Evolutionary conservation across 2,113 vertebrate species (phyloP).

Genomic region (Zosterops pallidus): DNA sequence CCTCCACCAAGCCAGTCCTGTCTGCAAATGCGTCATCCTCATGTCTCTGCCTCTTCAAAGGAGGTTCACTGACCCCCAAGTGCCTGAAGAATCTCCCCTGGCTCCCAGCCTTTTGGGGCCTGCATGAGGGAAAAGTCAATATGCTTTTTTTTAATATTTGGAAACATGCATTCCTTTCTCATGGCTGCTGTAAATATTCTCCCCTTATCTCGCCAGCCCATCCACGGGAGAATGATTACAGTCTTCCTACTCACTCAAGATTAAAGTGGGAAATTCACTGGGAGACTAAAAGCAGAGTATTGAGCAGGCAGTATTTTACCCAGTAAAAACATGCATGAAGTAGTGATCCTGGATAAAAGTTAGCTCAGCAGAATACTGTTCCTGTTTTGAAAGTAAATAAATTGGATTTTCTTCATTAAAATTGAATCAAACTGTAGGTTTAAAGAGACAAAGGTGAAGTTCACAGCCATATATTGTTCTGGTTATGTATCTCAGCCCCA

Average conservation of each 20-base stretch:
- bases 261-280: background rate
- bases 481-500: background rate
- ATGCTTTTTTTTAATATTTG: background rate
- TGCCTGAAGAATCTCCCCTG: background rate
- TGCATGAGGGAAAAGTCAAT: background rate
- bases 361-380: background rate
- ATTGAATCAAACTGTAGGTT: background rate
- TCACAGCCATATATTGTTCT: background rate
- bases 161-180: slow-evolving; percentile 59
- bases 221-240: slow-evolving; percentile 5
- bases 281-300: background rate
- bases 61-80: slow-evolving; percentile 29
- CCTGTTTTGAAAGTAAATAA: background rate
- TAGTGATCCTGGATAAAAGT: background rate
- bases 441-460: background rate
- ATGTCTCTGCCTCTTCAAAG: background rate
- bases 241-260: background rate
- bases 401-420: background rate
- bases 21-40: background rate
- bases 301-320: background rate
- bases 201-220: slow-evolving; percentile 36
- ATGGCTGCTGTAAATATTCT: slow-evolving; percentile 55
- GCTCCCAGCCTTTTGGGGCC: background rate
- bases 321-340: background rate
- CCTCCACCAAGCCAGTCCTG: background rate